Evolutionary conservation across 1,140 invertebrate genomes (phyloP).

Genomic region (Drosophila orosa): DNA sequence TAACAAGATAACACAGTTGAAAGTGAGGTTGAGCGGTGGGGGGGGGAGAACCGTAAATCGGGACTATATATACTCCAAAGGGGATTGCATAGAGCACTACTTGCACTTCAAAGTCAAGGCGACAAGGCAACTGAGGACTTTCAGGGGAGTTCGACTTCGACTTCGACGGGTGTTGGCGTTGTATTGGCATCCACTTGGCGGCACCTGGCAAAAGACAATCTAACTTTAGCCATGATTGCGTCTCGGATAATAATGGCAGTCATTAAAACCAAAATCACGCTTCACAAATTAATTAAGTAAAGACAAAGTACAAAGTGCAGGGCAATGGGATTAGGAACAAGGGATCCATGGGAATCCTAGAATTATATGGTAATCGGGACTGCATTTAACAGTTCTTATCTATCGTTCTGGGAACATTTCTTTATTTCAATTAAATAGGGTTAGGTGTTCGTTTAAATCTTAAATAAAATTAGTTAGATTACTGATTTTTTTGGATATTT

Average conservation of each 20-base stretch:
- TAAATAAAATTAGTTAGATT: not conserved
- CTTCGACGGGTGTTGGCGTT: not conserved
- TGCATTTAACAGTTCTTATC: not conserved
- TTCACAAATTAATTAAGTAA: conserved; percentile 70
- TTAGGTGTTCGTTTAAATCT: not conserved
- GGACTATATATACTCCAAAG: not conserved
- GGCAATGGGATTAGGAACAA: not conserved
- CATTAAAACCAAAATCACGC: conserved; percentile 56
- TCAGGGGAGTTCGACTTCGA: not conserved
- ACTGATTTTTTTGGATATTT: not conserved
- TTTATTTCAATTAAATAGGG: not conserved
- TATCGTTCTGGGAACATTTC: not conserved
- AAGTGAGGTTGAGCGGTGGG: too few relatives aligned
- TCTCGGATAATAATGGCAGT: conserved; percentile 53
- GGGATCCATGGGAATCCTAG: not conserved
- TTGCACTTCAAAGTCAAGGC: conserved; percentile 17
- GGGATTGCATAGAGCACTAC: conserved; percentile 2
- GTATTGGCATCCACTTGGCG: conserved; percentile 21
- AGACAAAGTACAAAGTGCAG: conserved; percentile 31
- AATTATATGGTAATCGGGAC: not conserved
- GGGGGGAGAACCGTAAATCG: conserved; percentile 8
- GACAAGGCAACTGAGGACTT: conserved; percentile 11
- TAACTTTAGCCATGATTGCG: conserved; percentile 73
- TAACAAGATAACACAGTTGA: conserved; percentile 71
- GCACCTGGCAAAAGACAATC: conserved; percentile 72